Evolutionary conservation across 2,113 vertebrate genomes (phyloP).

Genomic region (Paramisgurnus dabryanus): DNA sequence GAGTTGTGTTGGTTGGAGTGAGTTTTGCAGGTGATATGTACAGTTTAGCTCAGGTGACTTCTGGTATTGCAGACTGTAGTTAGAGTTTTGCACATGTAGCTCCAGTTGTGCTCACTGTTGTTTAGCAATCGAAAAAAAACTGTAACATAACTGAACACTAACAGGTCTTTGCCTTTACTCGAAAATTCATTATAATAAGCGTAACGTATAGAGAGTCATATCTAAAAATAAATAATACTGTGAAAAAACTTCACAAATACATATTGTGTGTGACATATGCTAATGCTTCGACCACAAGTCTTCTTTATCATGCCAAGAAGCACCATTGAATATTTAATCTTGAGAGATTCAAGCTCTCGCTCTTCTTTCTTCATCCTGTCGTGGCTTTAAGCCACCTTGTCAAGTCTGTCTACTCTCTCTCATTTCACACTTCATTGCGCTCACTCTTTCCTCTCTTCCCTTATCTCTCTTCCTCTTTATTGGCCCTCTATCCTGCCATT

Average conservation of each 20-base stretch:
- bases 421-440: conserved; percentile 41
- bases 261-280: not conserved
- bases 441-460: conserved; percentile 13
- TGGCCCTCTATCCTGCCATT: conserved; percentile 24
- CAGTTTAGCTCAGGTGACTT: no score
- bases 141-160: no score
- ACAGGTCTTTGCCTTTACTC: no score
- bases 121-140: no score
- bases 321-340: conserved; percentile 7
- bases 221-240: not conserved
- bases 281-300: not conserved
- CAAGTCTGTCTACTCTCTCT: conserved; percentile 21
- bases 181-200: no score
- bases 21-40: no score
- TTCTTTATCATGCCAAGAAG: conserved; percentile 21
- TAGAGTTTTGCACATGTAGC: no score
- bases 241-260: not conserved
- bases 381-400: conserved; percentile 23
- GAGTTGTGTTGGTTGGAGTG: no score
- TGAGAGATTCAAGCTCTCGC: not conserved
- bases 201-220: no score
- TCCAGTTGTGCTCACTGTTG: no score
- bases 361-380: not conserved
- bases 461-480: conserved; percentile 21
- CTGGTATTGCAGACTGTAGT: no score